These are phyloP conservation scores for Aptenodytes forsteri DNA, from an alignment of 2,113 vertebrate species.

Conservation along the genomic window DNA sequence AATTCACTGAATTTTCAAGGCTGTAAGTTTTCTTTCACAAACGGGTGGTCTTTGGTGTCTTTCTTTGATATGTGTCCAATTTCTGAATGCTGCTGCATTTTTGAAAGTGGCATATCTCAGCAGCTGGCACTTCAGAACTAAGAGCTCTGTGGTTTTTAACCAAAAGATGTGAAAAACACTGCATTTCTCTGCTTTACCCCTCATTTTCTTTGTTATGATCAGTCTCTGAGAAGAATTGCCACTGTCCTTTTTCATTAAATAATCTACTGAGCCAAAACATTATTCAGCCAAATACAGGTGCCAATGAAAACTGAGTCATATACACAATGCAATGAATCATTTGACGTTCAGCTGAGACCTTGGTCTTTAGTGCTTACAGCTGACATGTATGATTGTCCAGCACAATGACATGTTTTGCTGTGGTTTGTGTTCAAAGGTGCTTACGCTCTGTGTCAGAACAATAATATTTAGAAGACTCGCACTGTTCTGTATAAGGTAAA, in stretches of 20 bases:
- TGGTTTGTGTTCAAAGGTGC: not conserved
- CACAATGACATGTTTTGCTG: not conserved
- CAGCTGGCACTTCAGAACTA: not conserved
- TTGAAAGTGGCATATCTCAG: not conserved
- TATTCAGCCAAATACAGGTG: not conserved
- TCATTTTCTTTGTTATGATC: not conserved
- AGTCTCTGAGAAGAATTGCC: not conserved
- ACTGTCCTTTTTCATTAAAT: conserved; percentile 2
- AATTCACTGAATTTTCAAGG: not conserved
- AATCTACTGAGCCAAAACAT: not conserved
- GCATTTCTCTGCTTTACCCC: not conserved
- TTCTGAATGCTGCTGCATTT: not conserved
- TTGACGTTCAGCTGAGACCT: not conserved
- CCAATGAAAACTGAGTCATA: not conserved
- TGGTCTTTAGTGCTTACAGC: not conserved
- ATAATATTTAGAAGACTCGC: not conserved
- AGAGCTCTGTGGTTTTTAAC: not conserved
- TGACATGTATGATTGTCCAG: not conserved
- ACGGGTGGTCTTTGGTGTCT: not conserved
- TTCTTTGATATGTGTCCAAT: not conserved
- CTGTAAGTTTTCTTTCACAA: not conserved
- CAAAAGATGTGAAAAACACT: not conserved
- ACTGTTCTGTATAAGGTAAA: not conserved
- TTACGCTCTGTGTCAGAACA: not conserved
- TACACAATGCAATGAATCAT: not conserved